Base-by-base conservation (phyloP, 2,113 vertebrate genomes). In the Hemichromis elongatus region DNA sequence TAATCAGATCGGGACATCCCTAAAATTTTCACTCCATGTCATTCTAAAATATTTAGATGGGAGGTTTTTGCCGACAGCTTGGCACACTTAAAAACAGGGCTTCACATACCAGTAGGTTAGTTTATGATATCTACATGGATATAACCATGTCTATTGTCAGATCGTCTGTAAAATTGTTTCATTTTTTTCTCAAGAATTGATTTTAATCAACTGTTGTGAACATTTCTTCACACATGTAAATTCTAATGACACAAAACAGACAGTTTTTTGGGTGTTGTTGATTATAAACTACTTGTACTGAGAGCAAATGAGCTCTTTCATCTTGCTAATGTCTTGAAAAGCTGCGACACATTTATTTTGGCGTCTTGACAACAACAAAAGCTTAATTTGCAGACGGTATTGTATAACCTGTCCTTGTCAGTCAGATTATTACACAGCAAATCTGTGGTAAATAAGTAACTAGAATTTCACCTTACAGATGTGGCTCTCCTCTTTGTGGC, bases 381-480 rank as follows among this genome's bases (percentile, higher is more conserved):
- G 70, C 70, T n/a, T 33, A 30, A 75, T 75, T 52, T 33, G 26
- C 26, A 19, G 68, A 47, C 9, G 1, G 14, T 12, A 47, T 47
- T 0, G 40, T 19, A 42, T 73, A 50, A 24, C 1, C 79, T 21
- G 18, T 56, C 21, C 28, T 3, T 30, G 30, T 59, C 24, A 9
- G 26, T 55, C 37, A 40, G 21, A 57, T 82, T 26, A 63, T 81
- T 24, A 54, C 35, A 50, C 56, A 55, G 83, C 79, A 54, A 79
- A 82, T 79, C 18, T 80, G 28, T 8, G 2, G 14, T 70, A 52
- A 18, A 50, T 61, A 47, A 10, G 57, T 35, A 30, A 54, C 68
- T 30, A 7, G 8, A 37, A 19, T 70, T 83, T 80, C 21, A 77
- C 14, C 19, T 2, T 26, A 77, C 50, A 80, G 18, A 55, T 21